Conservation (phyloP, 1,140 invertebrate species). For the Procambarus virginalis region DNA sequence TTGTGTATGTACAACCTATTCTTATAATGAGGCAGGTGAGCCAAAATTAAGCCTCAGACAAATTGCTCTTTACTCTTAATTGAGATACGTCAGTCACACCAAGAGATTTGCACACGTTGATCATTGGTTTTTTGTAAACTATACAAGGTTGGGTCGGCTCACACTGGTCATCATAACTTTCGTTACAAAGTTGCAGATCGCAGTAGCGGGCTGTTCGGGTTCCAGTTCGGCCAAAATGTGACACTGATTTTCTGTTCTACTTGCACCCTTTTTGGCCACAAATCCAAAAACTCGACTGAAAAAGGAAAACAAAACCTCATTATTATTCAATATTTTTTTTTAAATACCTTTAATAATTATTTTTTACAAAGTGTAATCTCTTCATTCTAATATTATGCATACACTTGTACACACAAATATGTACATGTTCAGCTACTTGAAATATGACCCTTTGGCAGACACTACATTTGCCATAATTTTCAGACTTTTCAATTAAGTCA, state of each 20-base stretch:
- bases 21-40: background rate
- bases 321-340: no score
- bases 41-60: background rate
- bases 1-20: slow-evolving; percentile 44
- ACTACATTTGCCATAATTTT: no score
- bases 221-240: slow-evolving; percentile 97
- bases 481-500: no score
- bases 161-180: slow-evolving; percentile 83
- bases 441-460: no score
- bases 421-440: no score
- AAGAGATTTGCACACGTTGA: background rate
- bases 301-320: slow-evolving; percentile 14
- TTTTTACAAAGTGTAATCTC: no score
- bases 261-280: slow-evolving; percentile 88
- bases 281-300: slow-evolving; percentile 92
- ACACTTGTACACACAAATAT: no score
- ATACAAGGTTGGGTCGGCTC: slow-evolving; percentile 69
- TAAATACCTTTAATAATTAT: no score
- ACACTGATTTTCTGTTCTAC: slow-evolving; percentile 92
- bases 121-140: background rate
- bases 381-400: no score
- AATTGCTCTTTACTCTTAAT: background rate
- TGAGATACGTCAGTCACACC: background rate
- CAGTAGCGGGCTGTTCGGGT: slow-evolving; percentile 93
- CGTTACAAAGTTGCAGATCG: slow-evolving; percentile 96